phyloP scores from a whole-genome alignment of 2,888 invertebrate species.

The Drosophila fulvimacula region DNA sequence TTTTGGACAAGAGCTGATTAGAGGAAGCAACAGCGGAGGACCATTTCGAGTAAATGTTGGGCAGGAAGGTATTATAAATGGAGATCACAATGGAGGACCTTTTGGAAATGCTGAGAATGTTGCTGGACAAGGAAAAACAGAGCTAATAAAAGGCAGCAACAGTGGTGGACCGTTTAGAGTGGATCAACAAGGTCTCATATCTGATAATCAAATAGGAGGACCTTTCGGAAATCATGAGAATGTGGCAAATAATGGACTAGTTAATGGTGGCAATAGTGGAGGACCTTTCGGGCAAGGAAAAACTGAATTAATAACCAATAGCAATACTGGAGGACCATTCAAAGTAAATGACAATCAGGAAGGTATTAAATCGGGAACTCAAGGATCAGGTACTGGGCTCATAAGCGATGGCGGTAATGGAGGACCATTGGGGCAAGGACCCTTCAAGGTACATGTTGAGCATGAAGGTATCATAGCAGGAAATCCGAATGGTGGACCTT shows the following conservation, averaged over 20 bases:
- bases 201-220: background rate
- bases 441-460: background rate
- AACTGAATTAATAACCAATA: slow-evolving; percentile 2
- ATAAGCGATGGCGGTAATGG: slow-evolving; percentile 2
- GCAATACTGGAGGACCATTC: slow-evolving; percentile 9
- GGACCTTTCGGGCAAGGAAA: slow-evolving; percentile 6
- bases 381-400: too few species aligned
- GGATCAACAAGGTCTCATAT: background rate
- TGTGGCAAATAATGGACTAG: background rate
- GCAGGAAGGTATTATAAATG: background rate
- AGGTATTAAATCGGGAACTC: background rate
- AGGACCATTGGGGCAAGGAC: too few species aligned
- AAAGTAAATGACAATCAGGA: background rate
- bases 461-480: background rate
- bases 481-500: slow-evolving; percentile 4
- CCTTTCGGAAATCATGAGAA: background rate
- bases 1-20: slow-evolving; percentile 10
- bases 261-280: background rate
- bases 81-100: background rate
- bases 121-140: background rate
- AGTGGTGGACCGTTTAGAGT: slow-evolving; percentile 6
- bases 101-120: background rate
- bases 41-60: background rate
- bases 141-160: background rate
- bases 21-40: slow-evolving; percentile 11